phyloP scores from a whole-genome alignment of 2,888 invertebrate genomes.

The Caenorhabditis imperialis region DNA sequence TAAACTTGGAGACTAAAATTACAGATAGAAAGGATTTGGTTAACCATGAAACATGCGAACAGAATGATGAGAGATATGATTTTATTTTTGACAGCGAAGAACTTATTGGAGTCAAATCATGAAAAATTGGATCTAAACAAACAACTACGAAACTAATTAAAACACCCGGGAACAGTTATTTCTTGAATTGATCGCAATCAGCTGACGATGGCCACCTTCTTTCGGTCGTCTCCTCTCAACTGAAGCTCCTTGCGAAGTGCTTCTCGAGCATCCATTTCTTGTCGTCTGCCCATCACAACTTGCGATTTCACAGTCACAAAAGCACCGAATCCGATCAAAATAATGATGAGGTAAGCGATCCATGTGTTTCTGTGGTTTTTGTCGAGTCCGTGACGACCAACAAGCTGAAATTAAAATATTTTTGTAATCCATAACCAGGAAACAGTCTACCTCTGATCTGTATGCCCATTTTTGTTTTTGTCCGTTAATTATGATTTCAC shows the following conservation, averaged over 20 bases:
- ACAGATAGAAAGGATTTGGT: too few species aligned
- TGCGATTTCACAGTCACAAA: slow-evolving; percentile 70
- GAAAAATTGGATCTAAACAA: too few species aligned
- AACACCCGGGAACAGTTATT: slow-evolving; percentile 20
- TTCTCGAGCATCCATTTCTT: slow-evolving; percentile 70
- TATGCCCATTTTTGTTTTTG: slow-evolving; percentile 70
- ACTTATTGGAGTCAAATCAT: too few species aligned
- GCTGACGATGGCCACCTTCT: slow-evolving; percentile 62
- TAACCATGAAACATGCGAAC: too few species aligned
- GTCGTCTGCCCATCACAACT: slow-evolving; percentile 68
- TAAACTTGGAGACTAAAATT: too few species aligned
- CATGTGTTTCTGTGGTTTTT: slow-evolving; percentile 69
- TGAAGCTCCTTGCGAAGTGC: slow-evolving; percentile 58
- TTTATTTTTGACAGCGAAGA: too few species aligned
- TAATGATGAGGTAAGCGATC: slow-evolving; percentile 67
- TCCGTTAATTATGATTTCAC: slow-evolving; percentile 65
- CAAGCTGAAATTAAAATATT: slow-evolving; percentile 55
- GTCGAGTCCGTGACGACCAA: slow-evolving; percentile 65
- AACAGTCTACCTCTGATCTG: slow-evolving; percentile 64
- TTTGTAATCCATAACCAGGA: too few species aligned
- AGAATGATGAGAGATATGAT: too few species aligned
- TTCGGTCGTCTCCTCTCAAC: slow-evolving; percentile 62
- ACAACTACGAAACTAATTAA: slow-evolving; percentile 4
- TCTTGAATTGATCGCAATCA: slow-evolving; percentile 5
- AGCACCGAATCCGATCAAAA: slow-evolving; percentile 69